Base-by-base conservation (phyloP, 2,113 vertebrate species). In the Amblyornis subalaris region DNA sequence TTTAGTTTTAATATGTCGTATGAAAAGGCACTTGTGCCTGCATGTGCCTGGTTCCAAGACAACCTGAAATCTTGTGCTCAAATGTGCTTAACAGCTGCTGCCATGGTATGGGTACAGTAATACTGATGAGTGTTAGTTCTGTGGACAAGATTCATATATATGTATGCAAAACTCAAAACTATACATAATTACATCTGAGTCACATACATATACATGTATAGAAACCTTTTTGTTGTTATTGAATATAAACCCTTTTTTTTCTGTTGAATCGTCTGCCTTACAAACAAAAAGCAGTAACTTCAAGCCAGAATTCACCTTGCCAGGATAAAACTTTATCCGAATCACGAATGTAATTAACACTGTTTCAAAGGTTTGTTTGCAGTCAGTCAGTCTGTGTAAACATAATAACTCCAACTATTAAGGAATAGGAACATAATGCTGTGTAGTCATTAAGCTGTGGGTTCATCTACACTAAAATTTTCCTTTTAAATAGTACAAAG, bases 321-420 rank as follows among this genome's bases (percentile, higher is more conserved):
- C 55, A 91, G 51, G 25, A n/a, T 66, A 84, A 55, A 28, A 65
- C 10, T 83, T 76, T 23, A 31, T 72, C n/a, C 44, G 80, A 87
- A 81, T 45, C 0, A 0, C 58, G 47, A 77, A 73, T 42, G 25
- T 23, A 77, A 84, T 76, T 53, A 85, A 80, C 38, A 58, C 23
- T 36, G 47, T 73, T 96, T 65, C 38, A 71, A 58, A n/a, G n/a
- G 25, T 36, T 77, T 87, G 31, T 84, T 87, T 92, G 73, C 64
- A 92, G 64, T 73, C 75, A 74, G 25, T 81, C 24, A 73, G 50
- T 48, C 42, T 78, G 42, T 83, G 58, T 71, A 85, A 92, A 74
- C 12, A 45, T 19, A 36, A 9, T 70, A 77, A 77, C 31, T 55
- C 33, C 28, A 82, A 9, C 73, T 70, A 48, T 33, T 62, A 77